A percentile compares a stretch with the other conserved stretches of the same genome.
phyloP scores from a whole-genome alignment of 2,797 vertebrate species.

The Prunella strophiata region DNA sequence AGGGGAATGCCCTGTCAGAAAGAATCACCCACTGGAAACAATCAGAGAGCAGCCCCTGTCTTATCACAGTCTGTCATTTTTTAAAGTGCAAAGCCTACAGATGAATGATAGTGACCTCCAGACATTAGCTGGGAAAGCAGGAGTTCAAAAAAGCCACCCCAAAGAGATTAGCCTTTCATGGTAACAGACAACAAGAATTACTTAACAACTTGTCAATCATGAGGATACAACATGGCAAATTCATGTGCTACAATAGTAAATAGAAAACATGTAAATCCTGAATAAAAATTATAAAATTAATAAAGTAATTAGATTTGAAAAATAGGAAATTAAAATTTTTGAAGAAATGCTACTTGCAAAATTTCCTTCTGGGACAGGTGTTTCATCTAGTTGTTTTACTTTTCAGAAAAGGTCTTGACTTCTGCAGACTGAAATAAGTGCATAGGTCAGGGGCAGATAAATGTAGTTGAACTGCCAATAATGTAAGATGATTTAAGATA shows the following conservation, averaged over 20 bases:
- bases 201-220: not conserved
- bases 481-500: not conserved
- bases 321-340: not conserved
- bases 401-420: not conserved
- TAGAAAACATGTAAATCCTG: not conserved
- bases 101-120: slow-evolving; percentile 23
- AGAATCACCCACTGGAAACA: slow-evolving; percentile 27
- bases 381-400: not conserved
- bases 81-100: slow-evolving; percentile 10
- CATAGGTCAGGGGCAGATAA: not conserved
- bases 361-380: not conserved
- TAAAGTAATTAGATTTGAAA: not conserved
- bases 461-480: not conserved
- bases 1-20: slow-evolving; percentile 27
- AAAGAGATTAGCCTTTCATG: not conserved
- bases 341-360: not conserved
- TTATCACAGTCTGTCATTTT: slow-evolving; percentile 9
- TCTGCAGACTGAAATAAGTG: not conserved
- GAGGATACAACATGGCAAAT: not conserved
- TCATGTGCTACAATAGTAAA: not conserved
- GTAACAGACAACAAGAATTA: not conserved
- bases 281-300: not conserved
- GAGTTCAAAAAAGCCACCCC: not conserved
- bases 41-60: not conserved
- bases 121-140: not conserved